Base-by-base conservation (phyloP, 2,797 vertebrate genomes). In the Columba guinea region DNA sequence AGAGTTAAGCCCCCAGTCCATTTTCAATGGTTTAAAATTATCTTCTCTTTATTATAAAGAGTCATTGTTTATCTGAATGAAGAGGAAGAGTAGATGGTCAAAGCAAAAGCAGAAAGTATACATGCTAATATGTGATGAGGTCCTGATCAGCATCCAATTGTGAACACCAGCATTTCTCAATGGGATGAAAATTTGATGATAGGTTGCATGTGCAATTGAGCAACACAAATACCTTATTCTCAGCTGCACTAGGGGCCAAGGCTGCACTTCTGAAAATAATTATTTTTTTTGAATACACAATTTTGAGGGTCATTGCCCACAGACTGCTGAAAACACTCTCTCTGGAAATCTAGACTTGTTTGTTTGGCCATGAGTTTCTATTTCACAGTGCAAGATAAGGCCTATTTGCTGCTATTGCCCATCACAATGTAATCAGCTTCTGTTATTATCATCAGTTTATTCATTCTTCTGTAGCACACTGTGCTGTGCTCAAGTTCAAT, bases 271-370 rank as follows among this genome's bases (percentile, higher is more conserved):
- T 90, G 96, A 96, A 95, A 96, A 95, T 79, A 96, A 94, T 94
- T 84, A 32, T 73, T 95, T 88, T 91, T 95, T 96, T 85, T 39
- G 78, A 79, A 93, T 80, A 74, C 41, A 90, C 81, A 87, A 89
- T 97, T 96, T 95, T 95, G 94, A 95, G 97, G 96, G 96, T 96
- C 94, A 96, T 94, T 97, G 95, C 86, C 94, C 94, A 91, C 76
- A 96, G 95, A 97, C 81, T 97, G 90, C 77, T 96, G 94, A 94
- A 96, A 95, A 94, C 1, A 21, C 51, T 49, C 56, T 91, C 93
- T 70, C 71, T 94, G 89, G 78, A 91, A 97, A 95, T 80, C 83
- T 92, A 93, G 85, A 64, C 82, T 95, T 96, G 92, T 90, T 97
- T 96, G 86, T 96, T 93, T 92, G 93, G 87, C 86, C 35, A 41